phyloP scores from a whole-genome alignment of 2,113 vertebrate species.

The Trogon melanurus region DNA sequence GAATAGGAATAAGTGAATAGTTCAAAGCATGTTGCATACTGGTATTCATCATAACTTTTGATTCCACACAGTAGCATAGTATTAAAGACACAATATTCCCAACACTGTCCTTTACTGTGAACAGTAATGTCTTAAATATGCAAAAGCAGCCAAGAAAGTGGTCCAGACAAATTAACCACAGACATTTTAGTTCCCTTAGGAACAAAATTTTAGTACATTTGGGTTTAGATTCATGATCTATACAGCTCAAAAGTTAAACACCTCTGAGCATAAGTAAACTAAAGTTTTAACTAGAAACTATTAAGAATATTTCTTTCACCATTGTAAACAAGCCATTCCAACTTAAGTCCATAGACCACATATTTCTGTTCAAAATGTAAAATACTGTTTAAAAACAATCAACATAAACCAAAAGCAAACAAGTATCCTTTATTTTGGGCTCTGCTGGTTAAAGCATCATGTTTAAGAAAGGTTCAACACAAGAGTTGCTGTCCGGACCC shows the following conservation, averaged over 20 bases:
- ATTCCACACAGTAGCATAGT: neutral
- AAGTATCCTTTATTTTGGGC: neutral
- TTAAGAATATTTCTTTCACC: conserved; percentile 31
- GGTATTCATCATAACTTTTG: neutral
- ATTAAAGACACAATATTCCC: neutral
- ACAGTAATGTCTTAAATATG: neutral
- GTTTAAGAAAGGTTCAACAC: neutral
- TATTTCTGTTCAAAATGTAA: neutral
- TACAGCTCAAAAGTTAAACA: conserved; percentile 50
- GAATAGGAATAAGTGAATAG: neutral
- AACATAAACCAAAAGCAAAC: neutral
- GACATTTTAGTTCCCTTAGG: conserved; percentile 39
- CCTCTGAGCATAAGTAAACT: conserved; percentile 47
- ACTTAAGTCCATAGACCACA: neutral
- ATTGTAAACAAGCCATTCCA: conserved; percentile 26
- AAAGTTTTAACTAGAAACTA: conserved; percentile 52
- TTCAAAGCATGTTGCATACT: neutral
- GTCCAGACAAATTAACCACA: conserved; percentile 10
- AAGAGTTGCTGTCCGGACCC: neutral
- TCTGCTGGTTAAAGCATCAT: neutral
- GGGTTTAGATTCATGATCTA: conserved; percentile 22
- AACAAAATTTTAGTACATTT: conserved; percentile 21
- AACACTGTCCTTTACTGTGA: neutral
- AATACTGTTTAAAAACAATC: neutral
- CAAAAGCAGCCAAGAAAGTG: conserved; percentile 1